Evolutionary conservation across 2,888 invertebrate species (phyloP).

Genomic region (Galerucella calmariensis): DNA sequence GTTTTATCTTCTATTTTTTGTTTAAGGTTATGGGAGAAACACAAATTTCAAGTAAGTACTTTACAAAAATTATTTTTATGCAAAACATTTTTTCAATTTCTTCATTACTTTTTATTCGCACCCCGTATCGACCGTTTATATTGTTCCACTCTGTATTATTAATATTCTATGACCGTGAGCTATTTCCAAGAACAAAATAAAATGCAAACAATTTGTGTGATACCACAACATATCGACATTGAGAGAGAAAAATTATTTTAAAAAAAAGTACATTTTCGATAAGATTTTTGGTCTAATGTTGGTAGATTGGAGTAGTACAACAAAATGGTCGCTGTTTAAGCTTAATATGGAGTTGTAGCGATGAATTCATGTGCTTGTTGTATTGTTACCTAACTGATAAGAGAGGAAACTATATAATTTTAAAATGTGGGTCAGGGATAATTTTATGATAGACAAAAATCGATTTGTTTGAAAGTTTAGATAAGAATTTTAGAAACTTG

Average conservation of each 20-base stretch:
- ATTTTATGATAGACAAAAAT: background rate
- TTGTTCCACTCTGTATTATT: slow-evolving; percentile 8
- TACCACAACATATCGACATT: slow-evolving; percentile 18
- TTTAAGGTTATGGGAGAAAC: slow-evolving; percentile 43
- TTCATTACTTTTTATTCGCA: background rate
- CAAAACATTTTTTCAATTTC: background rate
- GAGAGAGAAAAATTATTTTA: background rate
- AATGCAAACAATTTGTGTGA: slow-evolving; percentile 17
- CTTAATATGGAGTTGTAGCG: background rate
- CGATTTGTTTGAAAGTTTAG: background rate
- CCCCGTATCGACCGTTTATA: background rate
- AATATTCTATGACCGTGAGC: slow-evolving; percentile 24
- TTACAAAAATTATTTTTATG: background rate
- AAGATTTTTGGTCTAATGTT: slow-evolving; percentile 14
- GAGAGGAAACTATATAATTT: slow-evolving; percentile 12
- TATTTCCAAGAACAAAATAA: slow-evolving; percentile 28
- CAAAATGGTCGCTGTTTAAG: slow-evolving; percentile 20
- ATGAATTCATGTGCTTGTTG: background rate
- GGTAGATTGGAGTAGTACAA: slow-evolving; percentile 9
- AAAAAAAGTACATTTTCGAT: slow-evolving; percentile 4
- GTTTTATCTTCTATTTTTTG: slow-evolving; percentile 7
- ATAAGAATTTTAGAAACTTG: no score
- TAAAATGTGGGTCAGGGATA: slow-evolving; percentile 24
- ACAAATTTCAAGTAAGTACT: slow-evolving; percentile 39
- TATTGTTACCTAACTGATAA: slow-evolving; percentile 22